A percentile compares a stretch with the other conserved stretches of the same genome.
phyloP scores from a whole-genome alignment of 2,113 vertebrate genomes.

The Chionodraco myersi region DNA sequence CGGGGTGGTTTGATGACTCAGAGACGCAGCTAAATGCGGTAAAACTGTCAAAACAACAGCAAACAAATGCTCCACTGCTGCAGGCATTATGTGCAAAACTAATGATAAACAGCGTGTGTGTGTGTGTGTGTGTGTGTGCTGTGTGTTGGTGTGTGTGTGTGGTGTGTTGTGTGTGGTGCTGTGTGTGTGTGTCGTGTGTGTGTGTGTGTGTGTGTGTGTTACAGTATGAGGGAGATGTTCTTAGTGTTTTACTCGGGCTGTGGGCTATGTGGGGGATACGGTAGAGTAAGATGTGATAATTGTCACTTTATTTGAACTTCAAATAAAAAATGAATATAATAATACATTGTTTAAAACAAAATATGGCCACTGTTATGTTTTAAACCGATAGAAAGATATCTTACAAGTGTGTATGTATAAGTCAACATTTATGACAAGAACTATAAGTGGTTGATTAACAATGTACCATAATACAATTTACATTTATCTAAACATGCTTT shows the following conservation, averaged over 20 bases:
- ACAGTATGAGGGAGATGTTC: not conserved
- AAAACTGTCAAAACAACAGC: slow-evolving; percentile 58
- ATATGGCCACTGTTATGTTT: not conserved
- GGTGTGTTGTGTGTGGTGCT: not conserved
- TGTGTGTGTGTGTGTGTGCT: not conserved
- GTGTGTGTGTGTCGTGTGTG: not conserved
- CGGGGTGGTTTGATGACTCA: slow-evolving; percentile 60
- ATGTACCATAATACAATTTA: too few species aligned
- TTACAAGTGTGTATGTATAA: too few species aligned
- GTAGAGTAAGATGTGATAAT: not conserved
- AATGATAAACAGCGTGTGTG: slow-evolving; percentile 40
- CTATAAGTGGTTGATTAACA: too few species aligned
- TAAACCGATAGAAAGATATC: too few species aligned
- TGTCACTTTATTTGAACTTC: not conserved
- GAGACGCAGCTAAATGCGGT: slow-evolving; percentile 39
- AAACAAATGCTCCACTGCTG: slow-evolving; percentile 49
- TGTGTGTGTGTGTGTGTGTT: not conserved
- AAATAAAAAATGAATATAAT: not conserved
- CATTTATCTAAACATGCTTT: too few species aligned
- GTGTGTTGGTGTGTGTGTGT: too few species aligned
- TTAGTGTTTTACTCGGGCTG: not conserved
- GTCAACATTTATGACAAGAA: too few species aligned
- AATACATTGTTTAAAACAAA: not conserved
- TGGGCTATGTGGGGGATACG: not conserved
- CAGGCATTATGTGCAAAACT: slow-evolving; percentile 24